phyloP scores from a whole-genome alignment of 2,797 vertebrate species.

The Liasis olivaceus region DNA sequence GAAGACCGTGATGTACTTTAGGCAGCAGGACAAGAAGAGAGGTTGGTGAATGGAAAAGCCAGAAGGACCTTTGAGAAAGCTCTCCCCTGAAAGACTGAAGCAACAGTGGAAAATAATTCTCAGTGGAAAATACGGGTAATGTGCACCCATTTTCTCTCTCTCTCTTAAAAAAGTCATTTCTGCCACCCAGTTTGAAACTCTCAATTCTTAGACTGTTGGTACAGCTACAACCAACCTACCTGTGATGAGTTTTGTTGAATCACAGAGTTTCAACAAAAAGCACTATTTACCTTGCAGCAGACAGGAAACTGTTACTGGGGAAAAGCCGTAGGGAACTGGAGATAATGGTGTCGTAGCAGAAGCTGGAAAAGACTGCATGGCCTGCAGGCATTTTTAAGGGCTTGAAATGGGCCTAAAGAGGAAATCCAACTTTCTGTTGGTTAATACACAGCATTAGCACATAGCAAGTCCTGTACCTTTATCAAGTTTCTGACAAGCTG shows the following conservation, averaged over 20 bases:
- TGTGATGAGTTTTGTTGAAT: neutral
- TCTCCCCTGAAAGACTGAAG: accelerated
- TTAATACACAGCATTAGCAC: neutral
- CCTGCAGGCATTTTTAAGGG: neutral
- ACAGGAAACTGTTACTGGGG: neutral
- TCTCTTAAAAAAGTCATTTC: neutral
- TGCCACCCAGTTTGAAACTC: neutral
- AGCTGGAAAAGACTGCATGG: neutral
- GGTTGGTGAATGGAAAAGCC: neutral
- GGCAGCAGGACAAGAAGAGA: neutral
- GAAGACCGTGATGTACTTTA: neutral
- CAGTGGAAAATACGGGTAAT: neutral
- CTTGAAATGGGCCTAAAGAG: neutral
- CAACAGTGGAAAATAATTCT: neutral
- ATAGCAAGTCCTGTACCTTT: neutral
- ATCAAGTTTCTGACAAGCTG: neutral
- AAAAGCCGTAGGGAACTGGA: neutral
- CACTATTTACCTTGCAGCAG: neutral
- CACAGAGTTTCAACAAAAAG: neutral
- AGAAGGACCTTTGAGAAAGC: neutral
- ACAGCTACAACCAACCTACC: neutral
- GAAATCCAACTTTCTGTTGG: neutral
- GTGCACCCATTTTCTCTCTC: neutral
- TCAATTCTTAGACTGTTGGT: neutral
- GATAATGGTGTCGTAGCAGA: neutral